Conservation (phyloP, 2,888 invertebrate species). For the Napeogenes sylphis region DNA sequence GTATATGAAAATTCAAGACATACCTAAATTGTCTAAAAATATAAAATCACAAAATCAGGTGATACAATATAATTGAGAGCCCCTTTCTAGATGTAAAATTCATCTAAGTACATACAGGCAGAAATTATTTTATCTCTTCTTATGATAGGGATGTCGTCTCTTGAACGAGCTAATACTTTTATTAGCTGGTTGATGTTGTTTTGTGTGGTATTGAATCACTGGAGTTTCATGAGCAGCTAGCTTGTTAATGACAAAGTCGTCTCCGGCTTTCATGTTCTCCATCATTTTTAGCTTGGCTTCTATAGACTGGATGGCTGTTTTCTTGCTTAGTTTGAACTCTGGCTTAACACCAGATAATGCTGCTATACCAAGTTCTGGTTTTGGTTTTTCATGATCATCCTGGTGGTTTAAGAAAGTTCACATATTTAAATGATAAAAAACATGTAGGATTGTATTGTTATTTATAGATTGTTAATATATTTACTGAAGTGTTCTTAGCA, state of each 20-base stretch:
- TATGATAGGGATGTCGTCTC: conserved; percentile 70
- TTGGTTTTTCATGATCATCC: conserved; percentile 87
- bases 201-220: conserved; percentile 82
- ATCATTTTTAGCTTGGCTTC: conserved; percentile 91
- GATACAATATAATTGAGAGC: too few species aligned
- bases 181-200: conserved; percentile 59
- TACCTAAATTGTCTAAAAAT: neutral
- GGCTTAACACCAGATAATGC: conserved; percentile 83
- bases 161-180: conserved; percentile 59
- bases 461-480: conserved; percentile 25
- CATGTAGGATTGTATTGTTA: neutral
- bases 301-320: conserved; percentile 90
- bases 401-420: conserved; percentile 45
- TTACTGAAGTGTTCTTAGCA: conserved; percentile 83
- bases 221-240: conserved; percentile 81
- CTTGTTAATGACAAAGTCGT: conserved; percentile 86
- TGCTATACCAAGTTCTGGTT: conserved; percentile 86
- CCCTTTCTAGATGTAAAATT: conserved; percentile 11
- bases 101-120: conserved; percentile 8
- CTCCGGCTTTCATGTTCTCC: conserved; percentile 82
- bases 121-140: conserved; percentile 54
- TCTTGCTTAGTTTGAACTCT: conserved; percentile 82
- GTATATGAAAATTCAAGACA: too few species aligned
- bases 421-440: conserved; percentile 4
- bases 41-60: neutral